Conservation (phyloP, 1,140 invertebrate species). For the Cotesia chilonis region DNA sequence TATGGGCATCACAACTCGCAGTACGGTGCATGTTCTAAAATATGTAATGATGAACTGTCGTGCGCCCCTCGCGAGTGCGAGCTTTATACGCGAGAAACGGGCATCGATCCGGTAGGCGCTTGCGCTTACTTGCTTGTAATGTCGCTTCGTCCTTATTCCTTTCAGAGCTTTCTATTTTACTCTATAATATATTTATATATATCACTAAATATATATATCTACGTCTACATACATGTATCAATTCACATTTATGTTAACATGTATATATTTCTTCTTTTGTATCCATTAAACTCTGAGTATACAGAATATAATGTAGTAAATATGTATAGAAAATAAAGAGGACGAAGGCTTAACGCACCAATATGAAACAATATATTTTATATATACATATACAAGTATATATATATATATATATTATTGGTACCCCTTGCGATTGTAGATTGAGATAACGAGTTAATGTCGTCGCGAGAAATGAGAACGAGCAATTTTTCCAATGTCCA, state of each 20-base stretch:
- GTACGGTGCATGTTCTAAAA: conserved; percentile 28
- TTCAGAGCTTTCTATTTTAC: conserved; percentile 19
- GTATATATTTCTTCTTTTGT: too few relatives aligned
- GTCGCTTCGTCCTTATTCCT: conserved; percentile 28
- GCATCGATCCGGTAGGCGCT: conserved; percentile 34
- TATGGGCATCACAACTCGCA: conserved; percentile 6
- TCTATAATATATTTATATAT: conserved; percentile 14
- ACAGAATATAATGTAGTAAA: neutral
- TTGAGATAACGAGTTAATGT: conserved; percentile 37
- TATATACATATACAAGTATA: neutral
- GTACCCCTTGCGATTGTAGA: conserved; percentile 35
- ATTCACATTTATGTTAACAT: too few relatives aligned
- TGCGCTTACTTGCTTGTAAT: conserved; percentile 20
- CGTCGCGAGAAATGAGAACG: conserved; percentile 35
- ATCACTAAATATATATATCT: neutral
- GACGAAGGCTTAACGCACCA: conserved; percentile 15
- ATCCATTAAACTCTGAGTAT: too few relatives aligned
- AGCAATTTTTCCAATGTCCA: conserved; percentile 27
- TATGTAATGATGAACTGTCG: conserved; percentile 32
- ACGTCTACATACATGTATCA: too few relatives aligned
- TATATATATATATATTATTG: conserved; percentile 26
- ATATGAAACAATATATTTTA: conserved; percentile 21
- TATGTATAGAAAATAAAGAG: conserved; percentile 1
- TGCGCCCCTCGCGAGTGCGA: conserved; percentile 33
- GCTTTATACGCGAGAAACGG: conserved; percentile 32